Percentiles rank a stretch among this genome's conserved stretches.
phyloP scores from a whole-genome alignment of 1,140 invertebrate genomes.

The Drusus annulatus region DNA sequence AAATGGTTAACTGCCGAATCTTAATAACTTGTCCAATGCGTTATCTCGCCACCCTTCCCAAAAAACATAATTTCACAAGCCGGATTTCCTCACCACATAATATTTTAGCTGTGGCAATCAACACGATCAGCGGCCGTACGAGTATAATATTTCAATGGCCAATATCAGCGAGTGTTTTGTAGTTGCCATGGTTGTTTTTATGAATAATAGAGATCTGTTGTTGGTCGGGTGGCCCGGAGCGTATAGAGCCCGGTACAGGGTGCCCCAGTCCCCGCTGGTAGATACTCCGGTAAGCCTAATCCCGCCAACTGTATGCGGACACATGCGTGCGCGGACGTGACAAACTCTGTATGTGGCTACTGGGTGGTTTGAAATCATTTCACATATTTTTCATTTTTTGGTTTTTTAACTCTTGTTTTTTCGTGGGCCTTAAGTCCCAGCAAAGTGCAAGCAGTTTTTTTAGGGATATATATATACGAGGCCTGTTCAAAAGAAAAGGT shows the following conservation, averaged over 20 bases:
- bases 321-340: constrained; percentile 57
- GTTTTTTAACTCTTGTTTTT: too few species aligned
- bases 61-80: too few species aligned
- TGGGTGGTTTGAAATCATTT: neutral
- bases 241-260: neutral
- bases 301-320: constrained; percentile 56
- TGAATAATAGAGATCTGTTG: constrained; percentile 36
- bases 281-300: constrained; percentile 56
- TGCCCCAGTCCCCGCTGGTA: constrained; percentile 24
- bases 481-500: too few species aligned
- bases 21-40: too few species aligned
- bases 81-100: neutral
- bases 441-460: too few species aligned
- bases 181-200: constrained; percentile 35
- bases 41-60: too few species aligned
- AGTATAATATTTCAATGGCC: neutral
- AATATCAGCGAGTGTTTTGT: constrained; percentile 19
- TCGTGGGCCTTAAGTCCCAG: too few species aligned
- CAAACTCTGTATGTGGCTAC: constrained; percentile 12
- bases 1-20: too few species aligned
- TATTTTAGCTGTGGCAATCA: neutral
- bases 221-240: constrained; percentile 8
- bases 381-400: too few species aligned
- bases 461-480: too few species aligned
- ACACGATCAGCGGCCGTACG: neutral